phyloP scores from a whole-genome alignment of 92 coral and sea anemone species.

The Actinostola sp. region DNA sequence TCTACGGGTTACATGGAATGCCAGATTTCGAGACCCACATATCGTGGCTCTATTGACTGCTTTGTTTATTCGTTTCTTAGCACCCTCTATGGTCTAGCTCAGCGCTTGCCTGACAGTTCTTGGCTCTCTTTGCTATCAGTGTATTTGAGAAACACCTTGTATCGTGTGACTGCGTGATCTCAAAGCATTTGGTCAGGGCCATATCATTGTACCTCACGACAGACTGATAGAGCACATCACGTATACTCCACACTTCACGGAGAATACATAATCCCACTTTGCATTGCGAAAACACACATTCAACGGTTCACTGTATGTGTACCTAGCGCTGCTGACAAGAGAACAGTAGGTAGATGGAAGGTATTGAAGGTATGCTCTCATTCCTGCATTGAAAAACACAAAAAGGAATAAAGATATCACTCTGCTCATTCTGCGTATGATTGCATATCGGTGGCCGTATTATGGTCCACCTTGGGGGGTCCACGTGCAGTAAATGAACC shows the following conservation, averaged over 20 bases:
- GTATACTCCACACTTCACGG: too few species aligned
- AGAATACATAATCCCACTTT: too few species aligned
- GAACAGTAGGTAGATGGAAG: too few species aligned
- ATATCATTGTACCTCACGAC: constrained; percentile 12
- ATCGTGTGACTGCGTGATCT: constrained; percentile 31
- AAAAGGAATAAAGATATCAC: constrained; percentile 9
- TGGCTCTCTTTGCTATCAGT: not conserved
- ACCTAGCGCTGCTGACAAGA: too few species aligned
- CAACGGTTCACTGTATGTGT: too few species aligned
- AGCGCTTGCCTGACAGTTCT: not conserved
- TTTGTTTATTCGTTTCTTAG: constrained; percentile 8
- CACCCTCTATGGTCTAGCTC: not conserved
- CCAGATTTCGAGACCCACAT: too few species aligned
- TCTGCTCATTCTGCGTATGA: constrained; percentile 16
- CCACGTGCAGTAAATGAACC: constrained; percentile 45
- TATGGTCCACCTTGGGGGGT: constrained; percentile 36
- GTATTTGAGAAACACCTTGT: not conserved
- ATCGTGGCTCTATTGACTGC: too few species aligned
- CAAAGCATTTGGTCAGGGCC: not conserved
- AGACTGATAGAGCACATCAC: too few species aligned
- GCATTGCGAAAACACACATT: not conserved
- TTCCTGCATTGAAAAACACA: constrained; percentile 1
- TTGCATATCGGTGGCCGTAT: constrained; percentile 31
- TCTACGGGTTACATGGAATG: too few species aligned
- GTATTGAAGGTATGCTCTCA: not conserved